phyloP scores from a whole-genome alignment of 1,140 invertebrate genomes.

The Aleiodes sp. region DNA sequence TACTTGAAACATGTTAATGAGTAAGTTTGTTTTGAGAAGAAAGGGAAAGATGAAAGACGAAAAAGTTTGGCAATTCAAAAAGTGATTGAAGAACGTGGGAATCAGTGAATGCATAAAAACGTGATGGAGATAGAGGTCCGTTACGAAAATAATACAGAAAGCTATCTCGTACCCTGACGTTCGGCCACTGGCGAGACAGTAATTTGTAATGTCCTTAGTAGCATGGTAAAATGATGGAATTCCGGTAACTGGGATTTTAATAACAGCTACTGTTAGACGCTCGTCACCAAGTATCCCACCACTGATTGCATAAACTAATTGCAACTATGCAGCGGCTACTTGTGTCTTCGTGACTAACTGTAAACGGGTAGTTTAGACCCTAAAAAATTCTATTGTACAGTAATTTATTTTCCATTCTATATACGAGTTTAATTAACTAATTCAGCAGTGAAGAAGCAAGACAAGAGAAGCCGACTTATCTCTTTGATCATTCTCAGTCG shows the following conservation, averaged over 20 bases:
- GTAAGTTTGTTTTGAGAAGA: too few relatives aligned
- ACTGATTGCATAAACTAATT: constrained; percentile 37
- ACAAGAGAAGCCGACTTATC: too few relatives aligned
- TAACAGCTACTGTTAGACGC: constrained; percentile 32
- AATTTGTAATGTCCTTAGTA: background rate
- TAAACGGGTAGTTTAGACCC: constrained; percentile 6
- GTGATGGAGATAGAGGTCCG: too few relatives aligned
- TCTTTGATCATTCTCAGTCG: too few relatives aligned
- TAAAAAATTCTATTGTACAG: background rate
- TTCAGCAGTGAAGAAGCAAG: too few relatives aligned
- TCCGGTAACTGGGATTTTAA: constrained; percentile 25
- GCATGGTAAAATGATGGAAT: background rate
- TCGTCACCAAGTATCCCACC: constrained; percentile 7
- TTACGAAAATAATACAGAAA: constrained; percentile 7
- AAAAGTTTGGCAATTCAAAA: too few relatives aligned
- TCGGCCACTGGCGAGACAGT: constrained; percentile 1
- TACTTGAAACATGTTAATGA: too few relatives aligned
- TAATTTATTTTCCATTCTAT: background rate
- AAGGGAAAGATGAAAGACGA: too few relatives aligned
- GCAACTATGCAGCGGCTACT: constrained; percentile 11
- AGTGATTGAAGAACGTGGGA: too few relatives aligned
- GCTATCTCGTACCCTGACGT: background rate
- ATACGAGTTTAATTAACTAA: too few relatives aligned
- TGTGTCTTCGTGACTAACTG: constrained; percentile 5
- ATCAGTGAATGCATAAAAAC: too few relatives aligned